Evolutionary conservation across 2,797 vertebrate species (phyloP).

Genomic region (Enteromius mattozi): DNA sequence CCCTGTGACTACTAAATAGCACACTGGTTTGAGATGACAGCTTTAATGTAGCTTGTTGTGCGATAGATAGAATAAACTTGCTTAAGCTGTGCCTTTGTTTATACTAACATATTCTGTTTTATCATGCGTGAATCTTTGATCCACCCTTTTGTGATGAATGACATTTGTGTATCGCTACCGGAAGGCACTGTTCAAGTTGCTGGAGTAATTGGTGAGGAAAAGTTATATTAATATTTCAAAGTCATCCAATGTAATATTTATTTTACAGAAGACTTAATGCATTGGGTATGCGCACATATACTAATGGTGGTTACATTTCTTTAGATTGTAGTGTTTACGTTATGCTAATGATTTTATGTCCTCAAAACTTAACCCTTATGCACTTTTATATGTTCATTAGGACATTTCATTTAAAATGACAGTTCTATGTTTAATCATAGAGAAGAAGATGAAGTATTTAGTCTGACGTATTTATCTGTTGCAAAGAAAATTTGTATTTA

Average conservation of each 20-base stretch:
- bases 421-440: not conserved
- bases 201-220: not conserved
- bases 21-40: constrained; percentile 28
- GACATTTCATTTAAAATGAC: not conserved
- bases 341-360: not conserved
- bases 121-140: constrained; percentile 3
- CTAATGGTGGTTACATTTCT: not conserved
- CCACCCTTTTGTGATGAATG: not conserved
- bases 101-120: constrained; percentile 14
- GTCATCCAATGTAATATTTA: not conserved
- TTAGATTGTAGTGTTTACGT: not conserved
- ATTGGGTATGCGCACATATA: not conserved
- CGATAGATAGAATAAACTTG: not conserved
- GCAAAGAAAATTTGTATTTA: not conserved
- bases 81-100: constrained; percentile 25
- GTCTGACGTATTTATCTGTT: not conserved
- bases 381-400: not conserved
- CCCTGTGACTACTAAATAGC: constrained; percentile 9
- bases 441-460: not conserved
- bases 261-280: not conserved
- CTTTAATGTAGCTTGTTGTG: not conserved
- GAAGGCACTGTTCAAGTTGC: not conserved
- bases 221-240: not conserved
- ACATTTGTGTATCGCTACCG: not conserved
- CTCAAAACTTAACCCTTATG: not conserved